Base-by-base conservation (phyloP, 2,113 vertebrate genomes). In the Xenopus tropicalis region DNA sequence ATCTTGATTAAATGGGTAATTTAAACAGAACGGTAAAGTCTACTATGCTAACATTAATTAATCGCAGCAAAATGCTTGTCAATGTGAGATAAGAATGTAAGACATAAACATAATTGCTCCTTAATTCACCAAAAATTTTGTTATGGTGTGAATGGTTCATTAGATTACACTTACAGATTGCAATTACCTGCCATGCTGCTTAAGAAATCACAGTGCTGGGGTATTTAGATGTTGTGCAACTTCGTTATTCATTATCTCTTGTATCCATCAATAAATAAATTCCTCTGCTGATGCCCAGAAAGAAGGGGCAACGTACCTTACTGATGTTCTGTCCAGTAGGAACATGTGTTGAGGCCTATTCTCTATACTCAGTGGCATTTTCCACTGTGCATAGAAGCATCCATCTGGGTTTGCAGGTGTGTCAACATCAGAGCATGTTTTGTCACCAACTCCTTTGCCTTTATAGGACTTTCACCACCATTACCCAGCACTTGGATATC, bases 81-180 rank as follows among this genome's bases (percentile, higher is more conserved):
- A 73, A 46, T 66, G 71, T n/a, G 52, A 66, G 52, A 73, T 66
- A 66, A 73, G 71, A 66, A 66, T 46, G 17, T 13, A 14, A 19
- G 37, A 21, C 62, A 58, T 46, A 64, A 66, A 66, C 42, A 20
- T 73, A 66, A 66, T 73, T 73, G 63, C 37, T 66, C 29, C 66
- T 66, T 73, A 73, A 73, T 66, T 65, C 71, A 57, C 25, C 19
- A 72, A 57, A 65, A 65, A 23, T 72, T 64, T 72, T 64, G 46
- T 65, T 72, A 52, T 44, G 24, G 46, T 72, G 16, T 22, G 57
- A 72, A 65, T 6, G 21, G 29, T 44, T 17, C 11, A 14, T 66
- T 72, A 72, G 62, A 72, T 42, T 19, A 22, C 61, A 56, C 29
- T 66, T 72, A 56, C 29, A 56, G 44, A 72, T 63, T 52, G 56